Base-by-base conservation (phyloP, 1,140 invertebrate genomes). In the Macrosteles quadrilineatus region DNA sequence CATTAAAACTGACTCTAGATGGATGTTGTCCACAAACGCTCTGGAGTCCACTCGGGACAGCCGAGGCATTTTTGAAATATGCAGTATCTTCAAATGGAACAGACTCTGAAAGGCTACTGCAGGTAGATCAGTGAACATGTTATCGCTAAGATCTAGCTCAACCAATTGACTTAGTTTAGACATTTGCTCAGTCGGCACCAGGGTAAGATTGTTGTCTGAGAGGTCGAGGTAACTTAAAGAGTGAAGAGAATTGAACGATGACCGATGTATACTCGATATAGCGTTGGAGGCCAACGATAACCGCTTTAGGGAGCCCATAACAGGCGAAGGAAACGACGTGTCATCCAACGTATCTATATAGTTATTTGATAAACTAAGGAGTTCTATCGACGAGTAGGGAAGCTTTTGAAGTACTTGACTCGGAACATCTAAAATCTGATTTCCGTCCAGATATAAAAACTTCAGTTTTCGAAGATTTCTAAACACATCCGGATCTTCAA, bases 11-110 rank as follows among this genome's bases (percentile, higher is more conserved):
- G 85, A 85, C 77, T 93, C 89, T 64, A 95, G 81, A 77, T 92
- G 90, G 25, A 91, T 90, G 79, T 94, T 94, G 81, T 93, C 92
- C 43, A 91, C 89, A 77, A 94, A 92, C 50, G 91, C 89, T 80
- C 89, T 83, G 14, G 73, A 69, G 71, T 79, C 76, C 12, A 83
- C 75, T 32, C 59, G 65, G 1, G 70, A 55, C 67, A 83, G 72
- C 27, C 67, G 45, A 3, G 71, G 70, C 36, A 73, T 64, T 78
- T 86, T 81, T 78, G 88, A 88, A 76, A 95, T 80, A 76, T 88
- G 87, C 72, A 95, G 82, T 75, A 85, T 86, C 76, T 87, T 87
- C 68, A 94, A 83, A 79, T 92, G 87, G 76, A 91, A 91, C 36
- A 94, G 82, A 79, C 91, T 91, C 76, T 90, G 86, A 77, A 95